Evolutionary conservation across 2,888 invertebrate species (phyloP), one percentile per base, ranked within the genome.

Genomic region (Eudasyphora cyanicolor): DNA sequence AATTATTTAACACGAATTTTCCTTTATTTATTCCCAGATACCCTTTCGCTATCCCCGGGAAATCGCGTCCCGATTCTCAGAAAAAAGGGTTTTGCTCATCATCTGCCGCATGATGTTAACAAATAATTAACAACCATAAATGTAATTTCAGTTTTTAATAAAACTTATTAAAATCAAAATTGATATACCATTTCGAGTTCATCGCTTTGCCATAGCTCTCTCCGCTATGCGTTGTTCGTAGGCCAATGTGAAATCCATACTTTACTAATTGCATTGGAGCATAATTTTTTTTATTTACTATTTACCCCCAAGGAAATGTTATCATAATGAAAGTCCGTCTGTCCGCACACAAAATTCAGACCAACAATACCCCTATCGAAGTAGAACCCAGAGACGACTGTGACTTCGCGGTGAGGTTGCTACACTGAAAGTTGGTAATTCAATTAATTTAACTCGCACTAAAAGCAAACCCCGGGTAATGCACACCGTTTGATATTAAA

Each of bases 361-460:
- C 14, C 5, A 12, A 64, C 24, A 35, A 21, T 4, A 21, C 60
- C 60, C 19, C 54, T 12, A 2, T 54, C 54, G 17, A 2, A 4
- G n/a, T 2, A n/a, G 45, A n/a, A 14, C 12, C 12, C 45, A n/a
- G n/a, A 45, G n/a, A 14, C n/a, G n/a, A n/a, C n/a, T n/a, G n/a
- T n/a, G n/a, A n/a, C n/a, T n/a, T n/a, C n/a, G n/a, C n/a, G n/a
- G n/a, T n/a, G n/a, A 29, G 5, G 29, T 3, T n/a, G n/a, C n/a
- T 38, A 64, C 38, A 19, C 7, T 12, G 21, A 64, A 79, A 67
- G 29, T 76, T 82, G 73, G 14, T 76, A 77, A 79, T 83, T 83
- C 62, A 83, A 83, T 83, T 79, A 79, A 74, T 76, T 70, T 74
- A 62, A 79, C 14, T 74, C 67, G 0, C 24, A 64, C 64, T 64